Evolutionary conservation across 2,888 invertebrate genomes (phyloP).

Genomic region (Lasioglossum lativentre): DNA sequence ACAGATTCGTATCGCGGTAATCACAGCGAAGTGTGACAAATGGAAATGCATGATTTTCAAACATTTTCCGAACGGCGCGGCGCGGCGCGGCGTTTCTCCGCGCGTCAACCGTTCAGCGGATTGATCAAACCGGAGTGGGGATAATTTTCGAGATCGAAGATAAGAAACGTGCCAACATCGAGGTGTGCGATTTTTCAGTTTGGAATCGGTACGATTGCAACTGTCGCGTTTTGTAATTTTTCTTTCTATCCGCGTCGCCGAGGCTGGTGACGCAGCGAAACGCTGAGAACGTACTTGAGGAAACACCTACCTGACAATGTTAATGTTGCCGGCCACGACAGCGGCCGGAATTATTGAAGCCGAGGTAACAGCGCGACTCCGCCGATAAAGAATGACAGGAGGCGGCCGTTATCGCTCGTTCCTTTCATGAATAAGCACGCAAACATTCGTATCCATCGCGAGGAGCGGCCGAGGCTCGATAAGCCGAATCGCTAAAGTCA

Average conservation of each 20-base stretch:
- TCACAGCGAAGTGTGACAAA: neutral
- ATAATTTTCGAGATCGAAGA: slow-evolving; percentile 1
- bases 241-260: neutral
- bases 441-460: slow-evolving; percentile 67
- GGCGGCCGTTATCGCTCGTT: slow-evolving; percentile 65
- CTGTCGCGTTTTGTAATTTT: slow-evolving; percentile 19
- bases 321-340: slow-evolving; percentile 62
- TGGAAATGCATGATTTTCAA: neutral
- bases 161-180: neutral
- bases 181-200: neutral
- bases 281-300: slow-evolving; percentile 54
- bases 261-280: slow-evolving; percentile 50
- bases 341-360: slow-evolving; percentile 67
- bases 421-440: slow-evolving; percentile 74
- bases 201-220: neutral
- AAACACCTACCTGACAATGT: slow-evolving; percentile 63
- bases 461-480: slow-evolving; percentile 70
- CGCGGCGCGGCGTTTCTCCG: neutral
- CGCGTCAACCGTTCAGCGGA: neutral
- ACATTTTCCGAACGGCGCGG: neutral
- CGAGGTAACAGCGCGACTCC: slow-evolving; percentile 60
- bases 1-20: slow-evolving; percentile 1
- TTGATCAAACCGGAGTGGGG: neutral
- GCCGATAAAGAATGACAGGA: slow-evolving; percentile 69
- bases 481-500: slow-evolving; percentile 73